Percentiles rank a stretch among this genome's conserved stretches.
Conservation (phyloP, 2,797 vertebrate genomes). For the Phoeniculus purpureus region DNA sequence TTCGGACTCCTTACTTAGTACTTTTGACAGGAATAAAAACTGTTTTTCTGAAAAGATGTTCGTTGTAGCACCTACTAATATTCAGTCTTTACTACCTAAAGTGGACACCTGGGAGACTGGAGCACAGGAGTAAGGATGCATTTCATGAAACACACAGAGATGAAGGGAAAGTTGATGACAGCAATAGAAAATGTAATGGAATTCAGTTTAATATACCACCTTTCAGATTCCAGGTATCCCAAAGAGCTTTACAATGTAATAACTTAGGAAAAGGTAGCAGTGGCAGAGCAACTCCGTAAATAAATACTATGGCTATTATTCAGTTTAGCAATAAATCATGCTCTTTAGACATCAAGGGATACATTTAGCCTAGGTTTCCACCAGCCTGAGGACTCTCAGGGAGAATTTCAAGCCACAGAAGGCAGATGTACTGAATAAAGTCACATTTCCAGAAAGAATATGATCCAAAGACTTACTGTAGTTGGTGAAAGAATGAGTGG, state of each 20-base stretch:
- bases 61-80: not conserved
- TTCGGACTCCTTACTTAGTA: not conserved
- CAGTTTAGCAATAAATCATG: conserved; percentile 37
- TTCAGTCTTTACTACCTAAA: conserved; percentile 18
- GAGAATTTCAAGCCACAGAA: conserved; percentile 20
- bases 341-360: conserved; percentile 28
- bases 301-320: conserved; percentile 40
- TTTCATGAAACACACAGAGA: not conserved
- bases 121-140: not conserved
- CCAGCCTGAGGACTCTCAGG: not conserved
- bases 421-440: conserved; percentile 26
- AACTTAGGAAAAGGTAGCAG: conserved; percentile 32
- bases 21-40: conserved; percentile 3
- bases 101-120: not conserved
- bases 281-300: conserved; percentile 23
- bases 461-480: not conserved
- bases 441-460: not conserved
- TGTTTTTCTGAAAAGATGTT: not conserved
- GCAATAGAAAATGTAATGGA: conserved; percentile 47
- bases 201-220: conserved; percentile 37
- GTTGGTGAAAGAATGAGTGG: not conserved
- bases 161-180: conserved; percentile 42
- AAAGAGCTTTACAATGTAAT: conserved; percentile 44
- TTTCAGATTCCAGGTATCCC: conserved; percentile 41
- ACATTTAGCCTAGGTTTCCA: conserved; percentile 39